These are phyloP conservation scores for Dryas iulia DNA, from an alignment of 1,140 invertebrate species.

Conservation along the genomic window DNA sequence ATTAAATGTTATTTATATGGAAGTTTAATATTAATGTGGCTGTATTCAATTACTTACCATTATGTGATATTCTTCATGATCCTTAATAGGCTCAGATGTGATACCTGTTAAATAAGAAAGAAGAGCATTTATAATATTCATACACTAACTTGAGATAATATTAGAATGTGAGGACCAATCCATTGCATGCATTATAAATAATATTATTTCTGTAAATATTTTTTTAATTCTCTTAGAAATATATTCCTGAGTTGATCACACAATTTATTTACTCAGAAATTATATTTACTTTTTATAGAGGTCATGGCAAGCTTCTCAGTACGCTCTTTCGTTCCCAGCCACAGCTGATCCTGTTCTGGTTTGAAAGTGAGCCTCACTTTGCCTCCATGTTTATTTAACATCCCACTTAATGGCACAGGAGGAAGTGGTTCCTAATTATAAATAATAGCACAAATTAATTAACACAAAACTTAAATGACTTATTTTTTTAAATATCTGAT, in stretches of 20 bases:
- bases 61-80: conserved; percentile 95
- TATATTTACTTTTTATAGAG: conserved; percentile 87
- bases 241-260: not conserved
- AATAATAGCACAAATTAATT: not conserved
- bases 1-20: no score
- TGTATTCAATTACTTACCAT: conserved; percentile 84
- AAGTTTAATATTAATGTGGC: not conserved
- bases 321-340: conserved; percentile 96
- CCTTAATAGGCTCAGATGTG: conserved; percentile 90
- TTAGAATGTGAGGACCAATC: not conserved
- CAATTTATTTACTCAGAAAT: not conserved
- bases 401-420: conserved; percentile 90
- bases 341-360: conserved; percentile 94
- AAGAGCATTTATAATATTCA: not conserved
- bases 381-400: conserved; percentile 95
- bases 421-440: conserved; percentile 88
- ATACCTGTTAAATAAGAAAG: conserved; percentile 51
- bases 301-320: conserved; percentile 96
- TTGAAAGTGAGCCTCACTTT: conserved; percentile 97
- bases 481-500: no score
- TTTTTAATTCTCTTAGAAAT: not conserved
- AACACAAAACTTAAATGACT: not conserved
- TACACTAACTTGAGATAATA: not conserved
- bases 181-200: conserved; percentile 2
- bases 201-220: not conserved